A percentile compares a stretch with the other conserved stretches of the same genome.
Evolutionary conservation across 2,888 invertebrate species (phyloP).

Genomic region (Tiliacea citrago): DNA sequence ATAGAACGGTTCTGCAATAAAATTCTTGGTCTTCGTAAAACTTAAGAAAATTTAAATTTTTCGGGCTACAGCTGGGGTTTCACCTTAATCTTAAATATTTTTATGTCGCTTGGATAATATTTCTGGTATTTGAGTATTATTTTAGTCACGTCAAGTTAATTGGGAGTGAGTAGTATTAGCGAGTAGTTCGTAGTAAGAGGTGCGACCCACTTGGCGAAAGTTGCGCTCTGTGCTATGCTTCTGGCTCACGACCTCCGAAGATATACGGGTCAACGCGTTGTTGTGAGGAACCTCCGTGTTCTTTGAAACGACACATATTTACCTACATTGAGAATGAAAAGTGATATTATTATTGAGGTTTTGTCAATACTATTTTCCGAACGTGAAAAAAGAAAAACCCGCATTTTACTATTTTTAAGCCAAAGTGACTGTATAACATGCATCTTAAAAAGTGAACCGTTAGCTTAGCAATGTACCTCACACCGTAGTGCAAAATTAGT

Average conservation of each 20-base stretch:
- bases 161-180: constrained; percentile 51
- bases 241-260: constrained; percentile 79
- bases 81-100: background rate
- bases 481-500: constrained; percentile 30
- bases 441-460: constrained; percentile 16
- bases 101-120: constrained; percentile 9
- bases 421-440: background rate
- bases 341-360: background rate
- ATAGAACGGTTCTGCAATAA: constrained; percentile 32
- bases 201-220: constrained; percentile 71
- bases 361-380: background rate
- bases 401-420: background rate
- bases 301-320: constrained; percentile 70
- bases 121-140: constrained; percentile 15
- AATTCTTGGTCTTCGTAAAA: constrained; percentile 13
- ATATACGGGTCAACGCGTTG: constrained; percentile 81
- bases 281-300: constrained; percentile 77
- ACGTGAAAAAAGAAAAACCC: background rate
- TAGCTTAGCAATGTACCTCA: constrained; percentile 20
- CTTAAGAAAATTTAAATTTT: no score
- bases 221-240: constrained; percentile 70
- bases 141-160: constrained; percentile 35
- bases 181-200: constrained; percentile 65
- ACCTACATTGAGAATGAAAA: constrained; percentile 25
- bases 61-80: no score